A percentile compares a stretch with the other conserved stretches of the same genome.
Conservation (phyloP, 2,113 vertebrate genomes). For the Myanophis thanlyinensis region DNA sequence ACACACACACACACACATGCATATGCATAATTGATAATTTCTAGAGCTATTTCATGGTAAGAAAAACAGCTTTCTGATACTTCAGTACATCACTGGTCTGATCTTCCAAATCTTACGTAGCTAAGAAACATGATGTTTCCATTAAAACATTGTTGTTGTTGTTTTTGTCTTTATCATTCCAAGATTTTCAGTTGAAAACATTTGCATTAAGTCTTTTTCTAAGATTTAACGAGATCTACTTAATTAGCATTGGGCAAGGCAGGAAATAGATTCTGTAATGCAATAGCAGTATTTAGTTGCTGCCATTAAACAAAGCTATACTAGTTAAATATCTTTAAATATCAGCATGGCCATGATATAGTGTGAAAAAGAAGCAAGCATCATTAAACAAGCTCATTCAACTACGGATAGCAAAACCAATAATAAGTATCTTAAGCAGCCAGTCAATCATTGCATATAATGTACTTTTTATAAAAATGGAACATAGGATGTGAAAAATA, state of each 20-base stretch:
- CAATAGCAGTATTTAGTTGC: background rate
- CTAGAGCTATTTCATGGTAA: background rate
- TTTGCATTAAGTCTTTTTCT: background rate
- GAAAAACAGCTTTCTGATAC: background rate
- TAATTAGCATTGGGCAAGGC: fast-evolving
- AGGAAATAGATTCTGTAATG: background rate
- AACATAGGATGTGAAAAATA: background rate
- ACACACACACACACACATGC: too few relatives aligned
- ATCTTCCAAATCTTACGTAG: background rate
- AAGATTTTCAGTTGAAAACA: background rate
- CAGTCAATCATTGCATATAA: background rate
- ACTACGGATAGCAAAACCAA: background rate
- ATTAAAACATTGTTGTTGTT: background rate
- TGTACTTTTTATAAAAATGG: background rate
- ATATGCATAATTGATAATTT: background rate
- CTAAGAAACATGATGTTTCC: slow-evolving; percentile 5
- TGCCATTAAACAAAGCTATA: background rate
- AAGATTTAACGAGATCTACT: background rate
- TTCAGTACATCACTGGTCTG: background rate
- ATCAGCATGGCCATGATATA: background rate
- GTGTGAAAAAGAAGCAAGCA: too few relatives aligned
- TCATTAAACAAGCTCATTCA: background rate
- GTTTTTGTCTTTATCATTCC: background rate
- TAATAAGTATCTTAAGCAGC: background rate
- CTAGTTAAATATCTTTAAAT: background rate